Base-by-base conservation (phyloP, 2,113 vertebrate genomes). In the Dipodomys stephensi region DNA sequence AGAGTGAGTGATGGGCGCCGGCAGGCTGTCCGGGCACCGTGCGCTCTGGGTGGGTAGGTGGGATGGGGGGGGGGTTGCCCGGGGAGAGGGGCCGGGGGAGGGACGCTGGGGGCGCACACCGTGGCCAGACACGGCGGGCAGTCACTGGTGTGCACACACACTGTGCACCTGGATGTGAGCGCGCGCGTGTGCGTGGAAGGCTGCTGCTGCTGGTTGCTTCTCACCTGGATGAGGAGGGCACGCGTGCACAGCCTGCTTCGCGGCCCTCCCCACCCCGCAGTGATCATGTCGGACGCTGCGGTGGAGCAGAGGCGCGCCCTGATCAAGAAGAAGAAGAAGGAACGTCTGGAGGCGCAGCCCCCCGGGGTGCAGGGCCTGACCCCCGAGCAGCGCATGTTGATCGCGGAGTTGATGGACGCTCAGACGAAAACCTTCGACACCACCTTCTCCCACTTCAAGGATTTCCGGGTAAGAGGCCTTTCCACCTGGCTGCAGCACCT, bases 261-360 rank as follows among this genome's bases (percentile, higher is more conserved):
- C 49, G 8, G 49, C 49, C 12, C 53, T 2, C 22, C 62, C 79
- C 4, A 85, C 46, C 76, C 22, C 16, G 13, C 97, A 98, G 98
- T 98, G 97, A 98, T 98, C 96, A 98, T 98, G 98, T 98, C 98
- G 0, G 98, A 98, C 0, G 96, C 97, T 2, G 98, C 98, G 0
- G 98, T 98, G 94, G 97, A 98, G 92, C 96, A 98, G 95, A 96
- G 98, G 30, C 95, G 98, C 28, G 97, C 96, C 67, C 87, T 97
- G 49, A 98, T 98, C 94, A 97, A 93, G 92, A 97, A 67, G 93
- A 98, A 97, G 92, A 97, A 85, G 90, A 77, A 44, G 23, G 91
- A 89, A 13, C 67, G 8, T 7, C 44, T 30, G 0, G 49, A 19
- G 13, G 76, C 60, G 3, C 88, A 77, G n/a, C 9, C 23, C 0